Evolutionary conservation across 2,113 vertebrate species (phyloP).

Genomic region (Megaceryle maxima): DNA sequence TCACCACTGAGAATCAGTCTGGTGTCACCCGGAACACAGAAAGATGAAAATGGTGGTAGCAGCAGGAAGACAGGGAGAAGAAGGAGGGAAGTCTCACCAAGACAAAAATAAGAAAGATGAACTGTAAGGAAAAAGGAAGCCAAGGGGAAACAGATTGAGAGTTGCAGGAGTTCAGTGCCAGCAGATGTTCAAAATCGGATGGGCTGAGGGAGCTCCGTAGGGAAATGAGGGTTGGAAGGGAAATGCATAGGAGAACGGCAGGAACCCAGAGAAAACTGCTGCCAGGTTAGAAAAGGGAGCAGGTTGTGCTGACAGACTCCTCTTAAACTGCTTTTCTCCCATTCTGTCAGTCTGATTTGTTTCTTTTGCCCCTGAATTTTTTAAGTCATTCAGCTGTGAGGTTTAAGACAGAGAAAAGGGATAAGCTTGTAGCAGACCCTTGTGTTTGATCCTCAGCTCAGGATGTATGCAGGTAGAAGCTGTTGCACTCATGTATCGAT

Average conservation of each 20-base stretch:
- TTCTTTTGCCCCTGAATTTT: conserved; percentile 38
- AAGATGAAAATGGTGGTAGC: background rate
- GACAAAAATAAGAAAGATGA: conserved; percentile 61
- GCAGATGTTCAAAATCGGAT: conserved; percentile 51
- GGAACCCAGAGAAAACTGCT: conserved; percentile 33
- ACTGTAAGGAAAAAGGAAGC: conserved; percentile 58
- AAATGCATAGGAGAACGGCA: conserved; percentile 36
- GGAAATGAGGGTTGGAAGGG: conserved; percentile 53
- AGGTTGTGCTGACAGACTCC: conserved; percentile 43
- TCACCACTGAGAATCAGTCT: background rate
- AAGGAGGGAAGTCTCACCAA: conserved; percentile 30
- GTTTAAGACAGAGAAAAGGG: background rate
- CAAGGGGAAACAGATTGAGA: conserved; percentile 64
- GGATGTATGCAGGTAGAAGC: background rate
- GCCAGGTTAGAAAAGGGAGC: conserved; percentile 60
- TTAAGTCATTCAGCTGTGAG: background rate
- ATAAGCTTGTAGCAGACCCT: background rate
- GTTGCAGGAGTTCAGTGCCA: conserved; percentile 62
- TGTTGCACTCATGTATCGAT: background rate
- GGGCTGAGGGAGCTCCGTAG: conserved; percentile 43
- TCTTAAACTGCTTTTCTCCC: conserved; percentile 27
- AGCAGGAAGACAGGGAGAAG: background rate
- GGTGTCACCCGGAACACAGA: background rate
- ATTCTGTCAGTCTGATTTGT: conserved; percentile 32
- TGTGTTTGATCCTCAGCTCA: background rate